Evolutionary conservation across 2,888 invertebrate species (phyloP), one percentile per base, ranked within the genome.

Genomic region (Allygus modestus): DNA sequence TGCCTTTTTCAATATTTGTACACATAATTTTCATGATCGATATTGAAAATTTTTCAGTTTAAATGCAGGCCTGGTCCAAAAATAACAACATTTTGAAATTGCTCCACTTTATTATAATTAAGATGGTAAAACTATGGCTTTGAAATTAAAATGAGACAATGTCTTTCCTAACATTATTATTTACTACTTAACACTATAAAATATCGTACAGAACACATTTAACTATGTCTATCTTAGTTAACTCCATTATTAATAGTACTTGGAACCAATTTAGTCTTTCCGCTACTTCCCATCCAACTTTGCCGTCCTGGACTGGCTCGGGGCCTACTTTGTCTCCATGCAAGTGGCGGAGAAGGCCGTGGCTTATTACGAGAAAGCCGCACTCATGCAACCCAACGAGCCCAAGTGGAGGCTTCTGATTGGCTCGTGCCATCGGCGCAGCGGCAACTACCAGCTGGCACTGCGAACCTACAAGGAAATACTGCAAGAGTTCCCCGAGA

Each of bases 401-500:
- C 95, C 96, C 0, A 95, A 96, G 89, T 96, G 97, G 94, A 94
- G 95, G 89, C 91, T 98, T 89, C 94, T 97, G 91, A 95, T 97
- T 77, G 97, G 97, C 11, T 95, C 95, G 43, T 97, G 97, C 90
- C 94, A 96, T 88, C 92, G 97, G 58, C 92, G 97, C 87, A 95
- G 95, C 84, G 97, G 97, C 37, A 95, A 95, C 89, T 97, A 97
- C 90, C 96, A 96, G 87, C 95, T 95, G 88, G 97, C 97, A 11
- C 92, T 98, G 26, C 92, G 94, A 9, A 93, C 96, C 0, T 98
- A 97, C 91, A 96, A 97, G 91, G 93, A 94, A 87, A 95, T 99
- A 88, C 96, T 98, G 89, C 92, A 94, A 26, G 94, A 94, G 87
- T 99, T 99, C 90, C 99, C 99, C 0, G 98, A 99, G 86, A 98